These are phyloP conservation scores for Chaetodon trifascialis DNA, from an alignment of 2,113 vertebrate species.

Conservation along the genomic window DNA sequence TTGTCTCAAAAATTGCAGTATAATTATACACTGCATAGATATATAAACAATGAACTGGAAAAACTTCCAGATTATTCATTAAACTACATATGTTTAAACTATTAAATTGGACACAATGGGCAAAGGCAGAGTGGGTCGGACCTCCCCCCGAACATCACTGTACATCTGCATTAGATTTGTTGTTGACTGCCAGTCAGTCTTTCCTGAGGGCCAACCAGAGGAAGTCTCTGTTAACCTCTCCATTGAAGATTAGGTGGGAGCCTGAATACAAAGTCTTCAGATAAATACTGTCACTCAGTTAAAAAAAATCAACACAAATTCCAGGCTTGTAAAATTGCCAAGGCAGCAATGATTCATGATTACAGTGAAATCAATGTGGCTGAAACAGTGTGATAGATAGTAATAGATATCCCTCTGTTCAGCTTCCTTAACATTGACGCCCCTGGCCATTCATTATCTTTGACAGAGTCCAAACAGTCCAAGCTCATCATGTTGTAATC, in stretches of 20 bases:
- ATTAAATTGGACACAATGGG: background rate
- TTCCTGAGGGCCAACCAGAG: conserved; percentile 67
- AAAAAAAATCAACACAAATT: conserved; percentile 14
- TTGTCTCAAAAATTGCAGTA: background rate
- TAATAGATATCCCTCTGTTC: conserved; percentile 50
- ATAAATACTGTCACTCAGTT: conserved; percentile 21
- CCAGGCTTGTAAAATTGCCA: conserved; percentile 24
- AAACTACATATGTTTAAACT: background rate
- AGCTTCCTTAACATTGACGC: conserved; percentile 18
- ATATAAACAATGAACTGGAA: background rate
- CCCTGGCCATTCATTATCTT: conserved; percentile 48
- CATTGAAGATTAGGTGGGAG: conserved; percentile 58
- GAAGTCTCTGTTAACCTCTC: conserved; percentile 61
- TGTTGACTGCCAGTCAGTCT: conserved; percentile 53
- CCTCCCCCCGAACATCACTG: background rate
- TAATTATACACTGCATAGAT: background rate
- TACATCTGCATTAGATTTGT: conserved; percentile 73
- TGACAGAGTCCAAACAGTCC: conserved; percentile 36
- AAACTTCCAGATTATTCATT: conserved; percentile 15
- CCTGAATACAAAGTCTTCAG: conserved; percentile 39
- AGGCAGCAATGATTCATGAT: conserved; percentile 43
- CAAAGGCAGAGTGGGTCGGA: conserved; percentile 8
- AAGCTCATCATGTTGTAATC: conserved; percentile 35
- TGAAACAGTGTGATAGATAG: conserved; percentile 39
- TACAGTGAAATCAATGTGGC: conserved; percentile 47